phyloP scores from a whole-genome alignment of 2,888 invertebrate species.

The Osedax frankpressi region DNA sequence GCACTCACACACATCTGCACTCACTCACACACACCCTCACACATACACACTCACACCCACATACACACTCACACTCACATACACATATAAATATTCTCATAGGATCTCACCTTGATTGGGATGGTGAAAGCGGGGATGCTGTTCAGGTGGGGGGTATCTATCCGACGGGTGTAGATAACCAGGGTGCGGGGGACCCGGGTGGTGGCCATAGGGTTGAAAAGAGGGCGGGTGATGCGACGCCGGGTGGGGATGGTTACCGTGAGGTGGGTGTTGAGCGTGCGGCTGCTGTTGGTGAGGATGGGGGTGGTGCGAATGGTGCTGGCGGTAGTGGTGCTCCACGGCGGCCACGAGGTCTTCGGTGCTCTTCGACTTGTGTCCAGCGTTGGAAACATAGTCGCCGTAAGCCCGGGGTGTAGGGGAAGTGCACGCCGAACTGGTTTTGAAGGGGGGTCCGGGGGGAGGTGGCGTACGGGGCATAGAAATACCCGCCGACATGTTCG shows the following conservation, averaged over 20 bases:
- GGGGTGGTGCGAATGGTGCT: conserved; percentile 2
- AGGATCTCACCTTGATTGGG: too few species aligned
- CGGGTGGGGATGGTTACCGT: background rate
- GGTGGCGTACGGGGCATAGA: background rate
- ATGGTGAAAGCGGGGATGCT: background rate
- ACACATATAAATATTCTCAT: too few species aligned
- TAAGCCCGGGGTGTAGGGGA: background rate
- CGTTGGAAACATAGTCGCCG: background rate
- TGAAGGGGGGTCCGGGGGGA: background rate
- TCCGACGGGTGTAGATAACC: background rate
- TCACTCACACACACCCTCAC: too few species aligned
- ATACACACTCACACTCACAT: too few species aligned
- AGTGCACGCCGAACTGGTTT: background rate
- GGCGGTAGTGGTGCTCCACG: background rate
- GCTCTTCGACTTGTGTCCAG: background rate
- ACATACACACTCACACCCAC: too few species aligned
- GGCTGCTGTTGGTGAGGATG: background rate
- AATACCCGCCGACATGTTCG: background rate
- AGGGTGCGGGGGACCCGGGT: background rate
- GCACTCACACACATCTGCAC: too few species aligned
- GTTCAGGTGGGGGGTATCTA: background rate
- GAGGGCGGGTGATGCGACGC: background rate
- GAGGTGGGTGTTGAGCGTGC: background rate
- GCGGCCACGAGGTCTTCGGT: background rate
- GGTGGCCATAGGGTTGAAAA: background rate